Evolutionary conservation across 2,888 invertebrate species (phyloP), one percentile per base, ranked within the genome.

Genomic region (Papilio gigon): DNA sequence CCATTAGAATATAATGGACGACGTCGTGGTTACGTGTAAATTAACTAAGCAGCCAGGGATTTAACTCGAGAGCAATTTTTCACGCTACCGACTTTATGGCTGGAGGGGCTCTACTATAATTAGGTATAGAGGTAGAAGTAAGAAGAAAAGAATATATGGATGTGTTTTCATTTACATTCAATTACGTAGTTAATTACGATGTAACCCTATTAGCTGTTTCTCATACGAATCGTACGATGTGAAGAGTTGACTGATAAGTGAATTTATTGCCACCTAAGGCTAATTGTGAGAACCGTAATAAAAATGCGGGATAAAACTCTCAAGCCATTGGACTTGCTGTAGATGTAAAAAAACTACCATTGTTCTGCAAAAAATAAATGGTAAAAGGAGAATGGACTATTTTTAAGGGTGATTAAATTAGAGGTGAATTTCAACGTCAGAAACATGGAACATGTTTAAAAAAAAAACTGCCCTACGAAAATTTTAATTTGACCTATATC

Each of bases 201-300:
- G 75, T 74, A 71, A 76, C 71, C 71, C 71, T 75, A 76, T 78
- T 78, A 77, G 71, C 71, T 65, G 70, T 76, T 84, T 84, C 84
- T 78, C 84, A 85, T 81, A 83, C 81, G 79, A 76, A 78, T 79
- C 80, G 80, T 71, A 68, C 70, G 71, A 68, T 74, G 78, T 74
- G 75, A 78, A 76, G 73, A 72, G 72, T 65, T 70, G 72, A 72
- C 71, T 70, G 68, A 74, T 70, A 70, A 71, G 44, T 72, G 67
- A 71, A 74, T 71, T 70, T 71, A 71, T 72, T 70, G 71, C 66
- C 73, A 75, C 68, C 67, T 64, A 63, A 56, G 68, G 69, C 59
- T 71, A 71, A 72, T 71, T 71, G 68, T 71, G 70, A 65, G 71
- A 72, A 71, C 69, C 22, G 40, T 68, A 9, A 25, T 56, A 14